Percentiles rank a stretch among this genome's conserved stretches.
Conservation (phyloP, 2,888 invertebrate species). For the Pachydiplax longipennis region DNA sequence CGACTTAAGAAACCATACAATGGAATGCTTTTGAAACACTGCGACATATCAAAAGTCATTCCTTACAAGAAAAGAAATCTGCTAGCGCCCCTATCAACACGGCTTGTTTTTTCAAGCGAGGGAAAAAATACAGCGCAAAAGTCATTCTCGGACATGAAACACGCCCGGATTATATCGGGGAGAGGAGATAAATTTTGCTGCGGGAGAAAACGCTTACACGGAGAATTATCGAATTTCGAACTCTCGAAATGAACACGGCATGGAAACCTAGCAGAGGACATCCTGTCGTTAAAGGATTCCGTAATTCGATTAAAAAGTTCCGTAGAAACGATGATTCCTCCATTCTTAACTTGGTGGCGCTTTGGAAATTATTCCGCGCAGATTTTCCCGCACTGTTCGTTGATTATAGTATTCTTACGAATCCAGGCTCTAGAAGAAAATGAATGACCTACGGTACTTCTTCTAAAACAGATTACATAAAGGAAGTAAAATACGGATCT, state of each 20-base stretch:
- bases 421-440: no score
- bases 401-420: no score
- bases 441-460: no score
- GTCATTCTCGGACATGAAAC: background rate
- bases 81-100: constrained; percentile 1
- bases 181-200: background rate
- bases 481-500: no score
- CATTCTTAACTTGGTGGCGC: no score
- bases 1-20: constrained; percentile 40
- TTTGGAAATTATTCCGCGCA: no score
- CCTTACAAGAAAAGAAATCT: constrained; percentile 1
- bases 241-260: background rate
- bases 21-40: constrained; percentile 19
- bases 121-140: background rate
- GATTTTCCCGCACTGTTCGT: no score
- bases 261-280: no score
- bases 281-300: no score
- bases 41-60: constrained; percentile 23
- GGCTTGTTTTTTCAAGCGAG: background rate
- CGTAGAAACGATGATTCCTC: no score
- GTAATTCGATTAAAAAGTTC: no score
- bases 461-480: no score
- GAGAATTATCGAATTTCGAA: background rate
- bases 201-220: background rate
- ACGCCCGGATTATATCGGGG: background rate